Base-by-base conservation (phyloP, 2,888 invertebrate genomes). In the Xanthia togata region DNA sequence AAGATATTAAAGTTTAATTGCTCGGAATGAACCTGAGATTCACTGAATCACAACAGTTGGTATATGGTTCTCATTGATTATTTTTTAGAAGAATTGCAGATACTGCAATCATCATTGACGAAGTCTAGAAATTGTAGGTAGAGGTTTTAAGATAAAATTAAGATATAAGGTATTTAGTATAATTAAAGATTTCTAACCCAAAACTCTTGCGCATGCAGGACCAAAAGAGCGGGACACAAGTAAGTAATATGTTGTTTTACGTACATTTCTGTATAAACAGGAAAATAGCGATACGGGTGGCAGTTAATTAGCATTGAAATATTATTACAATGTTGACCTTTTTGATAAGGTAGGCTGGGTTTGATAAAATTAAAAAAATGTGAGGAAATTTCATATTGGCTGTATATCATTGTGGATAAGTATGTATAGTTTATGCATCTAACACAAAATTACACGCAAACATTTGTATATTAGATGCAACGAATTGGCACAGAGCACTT, bases 181-280 rank as follows among this genome's bases (percentile, higher is more conserved):
- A 35, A 14, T 70, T 20, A 70, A 73, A 55, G 17, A 73, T 47
- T 70, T 79, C 65, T 85, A 87, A 87, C 44, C n/a, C 11, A 68
- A 60, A 9, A 81, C 85, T 87, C 85, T 88, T 90, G 85, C 90
- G 91, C 95, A 92, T 88, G 89, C 96, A 98, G 98, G 98, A 96
- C 98, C 97, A 95, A 97, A 97, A 96, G 98, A 98, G 93, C 97
- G 98, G 89, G 98, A 98, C 90, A 97, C 98, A 95, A 98, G 98
- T 98, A 97, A 98, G 98, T 97, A 93, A 80, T 60, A 65, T 62
- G 57, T 60, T 82, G 68, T 82, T 78, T 75, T 77, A 79, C 26
- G 59, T 76, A 76, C 31, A 76, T 71, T 71, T 70, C 23, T 69
- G 67, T 74, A 65, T 76, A 47, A 84, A 84, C 81, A 86, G 87